Base-by-base conservation (phyloP, 2,797 vertebrate genomes). In the Mus spretus region DNA sequence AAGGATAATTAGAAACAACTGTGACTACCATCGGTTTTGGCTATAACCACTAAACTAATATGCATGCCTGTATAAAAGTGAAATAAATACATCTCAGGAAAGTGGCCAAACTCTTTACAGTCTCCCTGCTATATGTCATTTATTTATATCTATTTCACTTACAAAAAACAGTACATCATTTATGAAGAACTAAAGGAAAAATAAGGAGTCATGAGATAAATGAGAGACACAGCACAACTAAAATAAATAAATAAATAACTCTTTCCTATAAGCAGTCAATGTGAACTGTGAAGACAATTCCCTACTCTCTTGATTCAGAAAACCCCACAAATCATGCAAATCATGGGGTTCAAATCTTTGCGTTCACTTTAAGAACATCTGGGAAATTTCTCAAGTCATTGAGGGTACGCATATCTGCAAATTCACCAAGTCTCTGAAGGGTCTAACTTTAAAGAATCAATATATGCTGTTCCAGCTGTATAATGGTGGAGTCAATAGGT, bases 1-100 rank as follows among this genome's bases (percentile, higher is more conserved):
- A 81, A 2, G 95, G 37, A 89, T 95, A 96, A 81, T 95, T 83
- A 92, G 63, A 74, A 95, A 97, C 37, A 82, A 47, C 37, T 91
- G 91, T 94, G 3, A 77, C 20, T 53, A 11, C 34, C 65, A 61
- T 94, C 93, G 24, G 70, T 28, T 85, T 96, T 70, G 40, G 59
- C 55, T 28, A 72, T 63, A 44, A 50, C 80, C 90, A 70, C 59
- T 0, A 82, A 53, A 63, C 81, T 95, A 92, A 78, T 63, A 85
- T n/a, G 53, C 78, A 63, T 92, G 31, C 8, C 0, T 0, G 84
- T 59, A 61, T 97, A 47, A 95, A 84, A 93, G 47, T 55, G 20
- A 67, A 79, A 55, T 40, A 61, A 67, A 55, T 40, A 0, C 55
- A 50, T 1, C 59, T 22, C 13, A 75, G 12, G 0, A 24, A 59